These are phyloP conservation scores for human DNA, from an alignment of 2,113 vertebrate species.

Conservation along the genomic window GRCh38 chr6:6855001-6855500, in stretches of 20 bases:
- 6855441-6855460: slow-evolving; percentile 18
- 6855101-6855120: no score
- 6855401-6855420: background rate
- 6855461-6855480: background rate
- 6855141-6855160: background rate
- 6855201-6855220: background rate
- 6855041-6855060: no score
- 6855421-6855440: background rate
- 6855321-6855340: background rate
- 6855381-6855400: background rate
- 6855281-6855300: background rate
- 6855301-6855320: background rate
- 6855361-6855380: background rate
- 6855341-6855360: background rate
- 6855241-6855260: background rate
- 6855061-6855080: no score
- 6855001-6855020: no score
- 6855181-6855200: background rate
- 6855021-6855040: no score
- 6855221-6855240: background rate
- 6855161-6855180: background rate
- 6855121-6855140: no score
- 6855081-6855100: no score
- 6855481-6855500: background rate
- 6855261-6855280: background rate